These are phyloP conservation scores for Lepidostoma basale DNA, from an alignment of 1,140 invertebrate species.

Conservation along the genomic window DNA sequence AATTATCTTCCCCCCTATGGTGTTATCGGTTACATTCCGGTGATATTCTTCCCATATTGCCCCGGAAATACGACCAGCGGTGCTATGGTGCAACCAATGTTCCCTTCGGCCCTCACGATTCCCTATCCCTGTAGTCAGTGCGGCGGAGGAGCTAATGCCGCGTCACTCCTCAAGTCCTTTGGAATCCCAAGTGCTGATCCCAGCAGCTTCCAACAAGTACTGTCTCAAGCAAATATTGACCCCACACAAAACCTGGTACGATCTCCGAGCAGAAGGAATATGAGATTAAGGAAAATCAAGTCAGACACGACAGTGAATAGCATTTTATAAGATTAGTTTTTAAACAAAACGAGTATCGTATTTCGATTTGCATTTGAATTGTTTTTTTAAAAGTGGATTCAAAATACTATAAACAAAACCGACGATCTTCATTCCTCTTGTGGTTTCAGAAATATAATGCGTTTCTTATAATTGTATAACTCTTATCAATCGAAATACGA, in stretches of 20 bases:
- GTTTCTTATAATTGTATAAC: too few species aligned
- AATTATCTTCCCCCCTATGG: conserved; percentile 57
- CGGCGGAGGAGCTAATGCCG: conserved; percentile 19
- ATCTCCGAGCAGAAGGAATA: conserved; percentile 39
- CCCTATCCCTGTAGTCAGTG: conserved; percentile 42
- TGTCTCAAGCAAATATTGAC: conserved; percentile 38
- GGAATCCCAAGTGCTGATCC: background rate
- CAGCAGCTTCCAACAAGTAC: conserved; percentile 41
- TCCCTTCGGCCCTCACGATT: conserved; percentile 54
- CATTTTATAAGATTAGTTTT: conserved; percentile 3
- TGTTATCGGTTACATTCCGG: conserved; percentile 65
- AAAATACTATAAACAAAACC: too few species aligned
- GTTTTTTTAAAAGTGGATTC: too few species aligned
- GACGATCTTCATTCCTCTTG: too few species aligned
- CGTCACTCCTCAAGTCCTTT: background rate
- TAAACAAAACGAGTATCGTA: too few species aligned
- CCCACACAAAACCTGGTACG: conserved; percentile 20
- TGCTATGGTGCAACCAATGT: conserved; percentile 52
- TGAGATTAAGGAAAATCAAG: conserved; percentile 34
- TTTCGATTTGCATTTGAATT: conserved; percentile 5
- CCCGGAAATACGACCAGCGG: conserved; percentile 50
- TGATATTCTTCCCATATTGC: conserved; percentile 65
- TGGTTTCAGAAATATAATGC: too few species aligned
- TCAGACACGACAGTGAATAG: background rate
- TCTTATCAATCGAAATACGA: conserved; percentile 49